Evolutionary conservation across 2,888 invertebrate species (phyloP).

Genomic region (Eupithecia vulgata): DNA sequence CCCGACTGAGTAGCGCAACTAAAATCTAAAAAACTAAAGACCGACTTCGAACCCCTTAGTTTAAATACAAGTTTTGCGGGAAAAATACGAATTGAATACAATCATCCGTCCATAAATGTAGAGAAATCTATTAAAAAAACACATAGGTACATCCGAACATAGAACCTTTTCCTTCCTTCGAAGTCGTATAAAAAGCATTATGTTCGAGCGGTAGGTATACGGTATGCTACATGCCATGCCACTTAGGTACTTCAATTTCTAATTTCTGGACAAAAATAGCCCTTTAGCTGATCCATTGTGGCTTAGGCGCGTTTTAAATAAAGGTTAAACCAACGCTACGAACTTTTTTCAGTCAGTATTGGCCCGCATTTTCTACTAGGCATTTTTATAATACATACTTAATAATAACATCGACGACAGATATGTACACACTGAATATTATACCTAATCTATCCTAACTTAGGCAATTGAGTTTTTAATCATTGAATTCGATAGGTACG

Average conservation of each 20-base stretch:
- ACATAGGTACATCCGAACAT: too few relatives aligned
- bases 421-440: neutral
- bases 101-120: too few relatives aligned
- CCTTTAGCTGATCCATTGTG: neutral
- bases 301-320: neutral
- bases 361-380: neutral
- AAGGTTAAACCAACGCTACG: neutral
- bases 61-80: too few relatives aligned
- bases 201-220: neutral
- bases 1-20: neutral
- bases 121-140: too few relatives aligned
- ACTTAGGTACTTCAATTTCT: neutral
- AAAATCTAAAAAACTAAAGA: neutral
- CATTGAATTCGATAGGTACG: neutral
- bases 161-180: too few relatives aligned
- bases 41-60: too few relatives aligned
- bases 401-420: neutral
- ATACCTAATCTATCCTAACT: neutral
- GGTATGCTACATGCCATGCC: neutral
- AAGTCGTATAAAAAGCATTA: neutral
- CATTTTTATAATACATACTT: neutral
- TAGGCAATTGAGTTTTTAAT: neutral
- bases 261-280: neutral
- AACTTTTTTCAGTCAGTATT: neutral
- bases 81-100: too few relatives aligned